Conservation (phyloP, 1,140 invertebrate species). For the Drosophila nannoptera region DNA sequence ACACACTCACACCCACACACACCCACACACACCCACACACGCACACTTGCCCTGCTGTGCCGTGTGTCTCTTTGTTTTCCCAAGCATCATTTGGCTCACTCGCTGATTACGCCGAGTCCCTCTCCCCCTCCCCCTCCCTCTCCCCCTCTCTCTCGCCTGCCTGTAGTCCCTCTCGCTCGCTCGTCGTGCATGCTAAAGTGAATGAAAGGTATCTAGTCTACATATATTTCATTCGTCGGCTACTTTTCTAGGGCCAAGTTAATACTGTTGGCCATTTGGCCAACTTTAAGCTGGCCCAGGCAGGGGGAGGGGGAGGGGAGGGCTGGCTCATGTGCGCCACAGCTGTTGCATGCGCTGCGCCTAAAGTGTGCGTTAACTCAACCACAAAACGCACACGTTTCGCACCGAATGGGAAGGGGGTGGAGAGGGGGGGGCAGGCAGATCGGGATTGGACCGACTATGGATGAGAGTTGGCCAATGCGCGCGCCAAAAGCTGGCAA, state of each 20-base stretch:
- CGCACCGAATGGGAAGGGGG: conserved; percentile 20
- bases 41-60: not conserved
- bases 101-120: conserved; percentile 38
- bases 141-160: not conserved
- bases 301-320: not conserved
- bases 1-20: no score
- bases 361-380: conserved; percentile 69
- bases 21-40: not conserved
- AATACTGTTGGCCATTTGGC: conserved; percentile 24
- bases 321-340: conserved; percentile 34
- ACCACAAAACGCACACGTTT: conserved; percentile 69
- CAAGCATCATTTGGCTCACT: conserved; percentile 45
- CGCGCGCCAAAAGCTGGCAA: conserved; percentile 49
- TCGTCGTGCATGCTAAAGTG: not conserved
- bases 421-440: not conserved
- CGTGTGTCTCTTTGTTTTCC: conserved; percentile 2
- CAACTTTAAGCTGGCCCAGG: conserved; percentile 15
- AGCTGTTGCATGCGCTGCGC: conserved; percentile 68
- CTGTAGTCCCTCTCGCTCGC: not conserved
- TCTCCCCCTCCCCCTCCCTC: not conserved
- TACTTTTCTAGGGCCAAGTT: not conserved
- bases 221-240: not conserved
- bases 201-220: not conserved
- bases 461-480: conserved; percentile 27
- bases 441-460: not conserved